Conservation (phyloP, 2,113 vertebrate genomes). For the Phalacrocorax pelagicus region DNA sequence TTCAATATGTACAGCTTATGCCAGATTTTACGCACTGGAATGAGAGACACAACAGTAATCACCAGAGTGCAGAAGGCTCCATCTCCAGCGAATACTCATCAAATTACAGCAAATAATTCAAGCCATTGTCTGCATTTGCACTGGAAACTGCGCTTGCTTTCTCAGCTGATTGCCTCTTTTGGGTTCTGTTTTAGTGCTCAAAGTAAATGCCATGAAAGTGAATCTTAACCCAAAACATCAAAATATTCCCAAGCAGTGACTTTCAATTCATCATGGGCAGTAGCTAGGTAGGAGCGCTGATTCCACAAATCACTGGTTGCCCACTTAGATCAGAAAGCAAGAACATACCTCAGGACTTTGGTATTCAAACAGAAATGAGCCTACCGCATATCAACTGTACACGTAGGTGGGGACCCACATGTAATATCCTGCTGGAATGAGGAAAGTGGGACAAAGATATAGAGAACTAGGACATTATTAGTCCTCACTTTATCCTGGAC, state of each 20-base stretch:
- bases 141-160: background rate
- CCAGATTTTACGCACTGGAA: background rate
- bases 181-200: background rate
- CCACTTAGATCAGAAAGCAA: background rate
- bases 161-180: background rate
- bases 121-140: background rate
- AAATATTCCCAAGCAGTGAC: background rate
- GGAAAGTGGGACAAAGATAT: background rate
- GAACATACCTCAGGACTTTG: rapidly evolving
- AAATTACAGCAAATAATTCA: background rate
- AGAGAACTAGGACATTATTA: background rate
- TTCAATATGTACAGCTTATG: background rate
- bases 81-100: background rate
- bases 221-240: background rate
- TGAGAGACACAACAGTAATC: background rate
- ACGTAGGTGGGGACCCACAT: background rate
- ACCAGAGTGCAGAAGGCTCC: background rate
- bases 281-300: background rate
- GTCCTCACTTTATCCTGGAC: background rate
- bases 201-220: background rate
- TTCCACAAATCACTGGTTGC: rapidly evolving
- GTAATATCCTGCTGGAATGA: background rate
- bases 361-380: background rate
- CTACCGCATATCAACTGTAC: background rate
- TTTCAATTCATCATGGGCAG: background rate